Conservation (phyloP, 1,140 invertebrate species). For the Antheraea pernyi region DNA sequence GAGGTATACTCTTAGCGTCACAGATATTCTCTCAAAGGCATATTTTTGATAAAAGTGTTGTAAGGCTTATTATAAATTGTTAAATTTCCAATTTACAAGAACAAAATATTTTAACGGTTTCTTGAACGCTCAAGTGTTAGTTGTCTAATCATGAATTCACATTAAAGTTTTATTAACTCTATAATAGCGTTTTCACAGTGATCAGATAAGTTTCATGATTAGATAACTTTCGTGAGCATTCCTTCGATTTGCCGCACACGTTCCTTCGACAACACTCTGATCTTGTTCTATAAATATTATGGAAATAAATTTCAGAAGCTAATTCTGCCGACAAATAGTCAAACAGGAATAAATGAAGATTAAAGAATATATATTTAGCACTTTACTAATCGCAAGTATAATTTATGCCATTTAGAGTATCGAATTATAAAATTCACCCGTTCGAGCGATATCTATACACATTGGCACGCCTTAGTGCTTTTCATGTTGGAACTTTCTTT, state of each 20-base stretch:
- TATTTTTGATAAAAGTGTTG: not conserved
- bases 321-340: not conserved
- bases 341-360: too few relatives aligned
- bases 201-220: slow-evolving; percentile 2
- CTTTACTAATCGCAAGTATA: too few relatives aligned
- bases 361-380: too few relatives aligned
- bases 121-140: not conserved
- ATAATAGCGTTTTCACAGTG: slow-evolving; percentile 10
- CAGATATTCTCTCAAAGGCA: not conserved
- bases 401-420: too few relatives aligned
- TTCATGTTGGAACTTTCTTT: too few relatives aligned
- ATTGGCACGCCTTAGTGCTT: too few relatives aligned
- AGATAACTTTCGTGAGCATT: slow-evolving; percentile 9
- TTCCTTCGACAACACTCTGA: not conserved
- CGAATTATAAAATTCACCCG: too few relatives aligned
- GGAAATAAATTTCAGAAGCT: not conserved
- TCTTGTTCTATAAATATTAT: not conserved
- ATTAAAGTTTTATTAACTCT: slow-evolving; percentile 16
- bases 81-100: not conserved
- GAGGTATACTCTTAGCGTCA: too few relatives aligned
- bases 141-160: slow-evolving; percentile 15
- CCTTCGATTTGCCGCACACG: not conserved
- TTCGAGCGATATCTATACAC: too few relatives aligned
- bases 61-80: slow-evolving; percentile 2
- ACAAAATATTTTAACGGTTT: not conserved